Percentiles rank a stretch among this genome's conserved stretches.
Evolutionary conservation across 2,113 vertebrate genomes (phyloP).

Genomic region (Shinisaurus crocodilurus): DNA sequence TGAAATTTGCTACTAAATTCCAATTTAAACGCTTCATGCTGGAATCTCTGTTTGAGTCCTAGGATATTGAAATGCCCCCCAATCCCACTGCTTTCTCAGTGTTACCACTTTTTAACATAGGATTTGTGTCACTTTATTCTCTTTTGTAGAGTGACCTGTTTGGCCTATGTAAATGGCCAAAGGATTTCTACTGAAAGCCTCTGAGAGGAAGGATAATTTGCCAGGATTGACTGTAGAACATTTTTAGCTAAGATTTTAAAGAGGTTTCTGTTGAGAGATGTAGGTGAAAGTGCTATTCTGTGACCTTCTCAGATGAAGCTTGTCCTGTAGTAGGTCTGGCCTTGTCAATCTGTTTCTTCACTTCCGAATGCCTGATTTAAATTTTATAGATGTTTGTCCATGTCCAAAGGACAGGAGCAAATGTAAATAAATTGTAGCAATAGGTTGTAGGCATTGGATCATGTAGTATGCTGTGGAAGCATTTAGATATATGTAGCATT

Average conservation of each 20-base stretch:
- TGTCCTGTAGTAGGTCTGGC: background rate
- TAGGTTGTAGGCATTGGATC: background rate
- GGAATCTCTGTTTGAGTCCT: background rate
- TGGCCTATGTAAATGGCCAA: background rate
- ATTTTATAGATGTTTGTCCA: background rate
- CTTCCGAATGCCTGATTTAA: background rate
- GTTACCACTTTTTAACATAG: background rate
- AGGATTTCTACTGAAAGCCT: background rate
- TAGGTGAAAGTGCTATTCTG: background rate
- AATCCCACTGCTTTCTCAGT: background rate
- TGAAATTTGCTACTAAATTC: background rate
- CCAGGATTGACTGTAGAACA: background rate
- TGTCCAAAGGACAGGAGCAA: background rate
- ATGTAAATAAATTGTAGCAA: background rate
- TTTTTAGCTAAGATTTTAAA: background rate
- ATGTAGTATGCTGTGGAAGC: background rate
- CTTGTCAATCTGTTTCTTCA: background rate
- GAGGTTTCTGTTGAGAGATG: background rate
- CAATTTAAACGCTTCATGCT: background rate
- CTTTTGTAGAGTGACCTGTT: background rate
- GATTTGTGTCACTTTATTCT: background rate
- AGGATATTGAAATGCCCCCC: background rate
- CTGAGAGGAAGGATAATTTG: background rate
- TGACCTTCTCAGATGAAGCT: background rate
- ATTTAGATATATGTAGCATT: background rate